These are phyloP conservation scores for Bubo bubo DNA, from an alignment of 2,113 vertebrate genomes.

Conservation along the genomic window DNA sequence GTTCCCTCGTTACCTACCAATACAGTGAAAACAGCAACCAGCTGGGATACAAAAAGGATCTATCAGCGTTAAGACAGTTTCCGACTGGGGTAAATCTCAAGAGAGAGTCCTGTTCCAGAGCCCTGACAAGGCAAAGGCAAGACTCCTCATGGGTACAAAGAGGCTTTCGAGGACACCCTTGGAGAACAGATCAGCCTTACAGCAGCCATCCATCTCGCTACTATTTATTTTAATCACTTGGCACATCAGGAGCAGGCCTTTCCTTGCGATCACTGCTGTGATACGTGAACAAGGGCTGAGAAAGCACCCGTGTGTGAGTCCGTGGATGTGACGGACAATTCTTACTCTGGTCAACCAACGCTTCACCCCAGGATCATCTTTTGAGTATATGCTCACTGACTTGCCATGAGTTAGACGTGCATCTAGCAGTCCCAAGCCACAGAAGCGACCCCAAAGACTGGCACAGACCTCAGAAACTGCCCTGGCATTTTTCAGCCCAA, in stretches of 20 bases:
- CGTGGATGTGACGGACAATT: fast-evolving
- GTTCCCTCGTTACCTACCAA: background rate
- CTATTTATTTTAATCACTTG: background rate
- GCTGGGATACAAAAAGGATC: background rate
- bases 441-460: background rate
- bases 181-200: background rate
- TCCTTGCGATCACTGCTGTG: background rate
- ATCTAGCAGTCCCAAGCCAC: background rate
- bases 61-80: background rate
- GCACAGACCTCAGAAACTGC: background rate
- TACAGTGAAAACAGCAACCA: background rate
- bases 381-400: fast-evolving
- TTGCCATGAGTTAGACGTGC: fast-evolving
- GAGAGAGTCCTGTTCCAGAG: background rate
- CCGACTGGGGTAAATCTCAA: background rate
- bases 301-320: background rate
- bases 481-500: background rate
- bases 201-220: background rate
- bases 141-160: background rate
- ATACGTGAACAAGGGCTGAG: background rate
- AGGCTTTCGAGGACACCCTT: background rate
- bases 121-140: background rate
- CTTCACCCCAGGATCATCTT: background rate
- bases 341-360: background rate
- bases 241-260: fast-evolving